These are phyloP conservation scores for Delichon dasypus DNA, from an alignment of 2,797 vertebrate genomes.

Conservation along the genomic window DNA sequence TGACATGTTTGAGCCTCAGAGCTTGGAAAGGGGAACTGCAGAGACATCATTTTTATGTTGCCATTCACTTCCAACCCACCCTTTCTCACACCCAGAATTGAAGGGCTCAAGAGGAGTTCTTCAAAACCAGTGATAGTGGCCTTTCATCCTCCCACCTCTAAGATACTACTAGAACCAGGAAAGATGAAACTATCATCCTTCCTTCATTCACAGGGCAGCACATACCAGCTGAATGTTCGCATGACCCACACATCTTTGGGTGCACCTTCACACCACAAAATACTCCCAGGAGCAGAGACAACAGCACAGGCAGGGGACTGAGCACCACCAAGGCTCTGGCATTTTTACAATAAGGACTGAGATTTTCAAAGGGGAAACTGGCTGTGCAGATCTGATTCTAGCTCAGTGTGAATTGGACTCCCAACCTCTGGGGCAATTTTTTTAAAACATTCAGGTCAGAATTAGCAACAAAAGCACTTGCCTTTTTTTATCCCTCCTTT, in stretches of 20 bases:
- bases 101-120: neutral
- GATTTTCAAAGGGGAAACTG: neutral
- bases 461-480: neutral
- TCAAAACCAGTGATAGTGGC: neutral
- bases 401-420: neutral
- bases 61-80: neutral
- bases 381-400: neutral
- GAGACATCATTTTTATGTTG: neutral
- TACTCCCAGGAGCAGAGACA: neutral
- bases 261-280: neutral
- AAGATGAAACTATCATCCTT: neutral
- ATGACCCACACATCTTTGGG: neutral
- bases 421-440: neutral
- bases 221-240: accelerated
- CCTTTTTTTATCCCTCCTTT: neutral
- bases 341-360: neutral
- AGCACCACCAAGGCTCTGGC: neutral
- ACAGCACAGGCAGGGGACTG: neutral
- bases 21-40: neutral
- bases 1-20: neutral
- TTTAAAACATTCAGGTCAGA: neutral
- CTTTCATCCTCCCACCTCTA: neutral
- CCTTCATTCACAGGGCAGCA: neutral
- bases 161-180: neutral
- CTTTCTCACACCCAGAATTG: neutral